Evolutionary conservation across 2,113 vertebrate genomes (phyloP), one percentile per base, ranked within the genome.

Genomic region (Ardeotis arabs): DNA sequence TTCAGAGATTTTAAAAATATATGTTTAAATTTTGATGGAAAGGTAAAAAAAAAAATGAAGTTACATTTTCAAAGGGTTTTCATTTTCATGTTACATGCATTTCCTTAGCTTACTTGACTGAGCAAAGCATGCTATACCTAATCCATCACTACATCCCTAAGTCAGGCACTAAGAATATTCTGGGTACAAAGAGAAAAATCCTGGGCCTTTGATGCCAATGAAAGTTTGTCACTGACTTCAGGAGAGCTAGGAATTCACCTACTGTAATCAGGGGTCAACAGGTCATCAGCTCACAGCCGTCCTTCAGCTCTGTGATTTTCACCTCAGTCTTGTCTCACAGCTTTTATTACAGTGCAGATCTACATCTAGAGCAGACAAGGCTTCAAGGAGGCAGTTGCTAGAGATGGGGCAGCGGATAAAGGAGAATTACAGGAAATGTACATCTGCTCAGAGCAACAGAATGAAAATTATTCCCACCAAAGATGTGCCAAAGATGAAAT

Each of bases 11-110:
- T 7, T 90, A 94, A 95, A 80, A 22, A 9, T 25, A 7, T 37
- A 11, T 59, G 24, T 56, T 96, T 90, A 90, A 45, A 96, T 90
- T 95, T 95, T 52, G 84, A 67, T 83, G 44, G 69, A 62, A 94
- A 96, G 3, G 5, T 41, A 8, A 91, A 95, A 70, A 44, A 24
- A 62, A 87, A 94, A 91, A 74, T 7, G 0, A 39, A 58, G 29
- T 81, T 49, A 93, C 94, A 82, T 53, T 74, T 66, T 47, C 53
- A 91, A 79, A 81, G 19, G 50, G 49, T 95, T 90, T 90, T 50
- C 3, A 19, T 88, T 76, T 92, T 74, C 0, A 0, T 60, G 31
- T 47, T 72, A 8, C 8, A 5, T 23, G n/a, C n/a, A 35, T 75
- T 83, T 86, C 41, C 31, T 82, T 69, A 33, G 22, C 33, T 76